Evolutionary conservation across 2,888 invertebrate species (phyloP).

Genomic region (Carpatolechia fugitivella): DNA sequence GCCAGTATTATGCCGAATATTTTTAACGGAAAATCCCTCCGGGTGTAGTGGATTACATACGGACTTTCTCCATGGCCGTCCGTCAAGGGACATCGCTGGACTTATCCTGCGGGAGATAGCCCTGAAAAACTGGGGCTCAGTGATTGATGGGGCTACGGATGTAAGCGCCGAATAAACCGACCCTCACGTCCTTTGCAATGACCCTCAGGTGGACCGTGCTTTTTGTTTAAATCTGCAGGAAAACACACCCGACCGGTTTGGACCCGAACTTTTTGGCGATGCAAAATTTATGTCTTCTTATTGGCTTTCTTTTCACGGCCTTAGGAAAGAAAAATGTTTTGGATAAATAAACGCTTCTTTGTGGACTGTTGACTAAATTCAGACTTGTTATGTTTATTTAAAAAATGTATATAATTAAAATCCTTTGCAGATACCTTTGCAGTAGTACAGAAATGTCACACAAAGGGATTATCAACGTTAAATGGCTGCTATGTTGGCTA

Average conservation of each 20-base stretch:
- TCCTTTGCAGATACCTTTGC: too few species aligned
- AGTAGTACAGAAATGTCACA: too few species aligned
- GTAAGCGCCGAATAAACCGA: slow-evolving; percentile 63
- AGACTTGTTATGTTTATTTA: too few species aligned
- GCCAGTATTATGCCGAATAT: slow-evolving; percentile 32
- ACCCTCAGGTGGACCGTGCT: slow-evolving; percentile 56
- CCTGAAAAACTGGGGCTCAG: slow-evolving; percentile 61
- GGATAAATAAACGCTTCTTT: neutral
- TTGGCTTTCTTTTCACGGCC: slow-evolving; percentile 3
- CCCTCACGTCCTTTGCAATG: slow-evolving; percentile 53
- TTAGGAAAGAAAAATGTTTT: neutral
- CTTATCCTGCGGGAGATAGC: slow-evolving; percentile 56
- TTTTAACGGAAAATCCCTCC: slow-evolving; percentile 41
- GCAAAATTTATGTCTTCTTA: slow-evolving; percentile 9
- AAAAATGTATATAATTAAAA: too few species aligned
- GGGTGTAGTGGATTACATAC: slow-evolving; percentile 36
- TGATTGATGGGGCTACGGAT: slow-evolving; percentile 69
- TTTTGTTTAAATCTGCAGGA: slow-evolving; percentile 46
- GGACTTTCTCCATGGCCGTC: slow-evolving; percentile 43
- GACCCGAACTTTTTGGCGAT: slow-evolving; percentile 4
- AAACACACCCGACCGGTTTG: slow-evolving; percentile 22
- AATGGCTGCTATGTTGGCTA: slow-evolving; percentile 10
- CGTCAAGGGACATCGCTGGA: slow-evolving; percentile 48
- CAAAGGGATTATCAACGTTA: neutral
- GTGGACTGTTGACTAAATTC: neutral